Evolutionary conservation across 2,888 invertebrate genomes (phyloP).

Genomic region (Steromphala cineraria): DNA sequence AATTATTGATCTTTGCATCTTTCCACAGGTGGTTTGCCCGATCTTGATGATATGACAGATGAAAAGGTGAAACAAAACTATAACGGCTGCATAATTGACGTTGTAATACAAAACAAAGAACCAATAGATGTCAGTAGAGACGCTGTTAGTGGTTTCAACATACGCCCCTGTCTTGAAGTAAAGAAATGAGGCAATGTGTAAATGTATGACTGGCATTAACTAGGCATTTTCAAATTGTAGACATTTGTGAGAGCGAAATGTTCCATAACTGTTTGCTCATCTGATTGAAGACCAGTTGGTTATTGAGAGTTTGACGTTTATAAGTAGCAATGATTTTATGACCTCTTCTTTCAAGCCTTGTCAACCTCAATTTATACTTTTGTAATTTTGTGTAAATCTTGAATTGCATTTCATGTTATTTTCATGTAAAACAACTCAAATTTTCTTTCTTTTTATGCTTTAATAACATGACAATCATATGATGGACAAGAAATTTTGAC

Average conservation of each 20-base stretch:
- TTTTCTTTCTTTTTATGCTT: too few relatives aligned
- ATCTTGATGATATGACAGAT: slow-evolving; percentile 56
- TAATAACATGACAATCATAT: too few relatives aligned
- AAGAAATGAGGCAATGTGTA: background rate
- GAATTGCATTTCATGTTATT: background rate
- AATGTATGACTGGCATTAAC: background rate
- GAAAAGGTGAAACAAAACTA: slow-evolving; percentile 55
- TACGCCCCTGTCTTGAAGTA: slow-evolving; percentile 47
- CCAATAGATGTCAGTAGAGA: slow-evolving; percentile 46
- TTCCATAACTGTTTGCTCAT: background rate
- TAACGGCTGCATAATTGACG: slow-evolving; percentile 63
- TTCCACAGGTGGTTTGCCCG: slow-evolving; percentile 66
- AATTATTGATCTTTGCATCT: background rate
- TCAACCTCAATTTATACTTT: background rate
- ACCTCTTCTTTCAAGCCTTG: background rate
- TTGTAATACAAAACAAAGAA: slow-evolving; percentile 52
- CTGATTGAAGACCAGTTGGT: background rate
- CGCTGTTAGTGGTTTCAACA: slow-evolving; percentile 58
- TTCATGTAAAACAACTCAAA: too few relatives aligned
- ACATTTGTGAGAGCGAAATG: background rate
- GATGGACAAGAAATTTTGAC: background rate
- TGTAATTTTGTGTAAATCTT: background rate
- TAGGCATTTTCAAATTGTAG: slow-evolving; percentile 19
- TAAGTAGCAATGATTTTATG: background rate
- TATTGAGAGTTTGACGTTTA: background rate